Percentiles rank a stretch among this genome's conserved stretches.
These are phyloP conservation scores for Oxyteleia sp. DNA, from an alignment of 2,888 invertebrate genomes.

Conservation along the genomic window DNA sequence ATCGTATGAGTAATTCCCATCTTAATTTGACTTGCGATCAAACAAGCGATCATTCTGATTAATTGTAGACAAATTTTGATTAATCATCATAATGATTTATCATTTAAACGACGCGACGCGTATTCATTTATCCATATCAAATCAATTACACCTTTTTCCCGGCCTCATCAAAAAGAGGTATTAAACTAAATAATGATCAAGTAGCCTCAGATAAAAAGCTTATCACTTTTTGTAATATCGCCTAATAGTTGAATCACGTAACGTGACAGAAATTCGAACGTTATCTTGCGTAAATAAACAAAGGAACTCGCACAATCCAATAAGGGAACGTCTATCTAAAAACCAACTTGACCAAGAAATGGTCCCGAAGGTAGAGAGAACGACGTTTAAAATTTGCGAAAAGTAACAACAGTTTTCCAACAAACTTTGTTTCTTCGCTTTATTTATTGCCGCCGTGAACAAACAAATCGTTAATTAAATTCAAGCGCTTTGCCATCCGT, in stretches of 20 bases:
- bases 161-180: constrained; percentile 19
- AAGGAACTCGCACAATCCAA: no score
- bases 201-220: constrained; percentile 11
- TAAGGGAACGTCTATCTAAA: no score
- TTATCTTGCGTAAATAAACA: background rate
- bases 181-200: constrained; percentile 27
- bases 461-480: constrained; percentile 20
- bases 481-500: background rate
- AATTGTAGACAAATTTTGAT: constrained; percentile 45
- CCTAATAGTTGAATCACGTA: constrained; percentile 1
- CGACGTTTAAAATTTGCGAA: no score
- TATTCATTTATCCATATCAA: constrained; percentile 37
- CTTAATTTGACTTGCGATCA: constrained; percentile 9
- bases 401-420: background rate
- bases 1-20: constrained; percentile 19
- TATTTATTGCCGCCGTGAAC: background rate
- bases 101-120: constrained; percentile 16
- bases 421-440: constrained; percentile 12
- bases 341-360: no score
- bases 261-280: no score
- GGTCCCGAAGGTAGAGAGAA: no score
- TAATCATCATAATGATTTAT: constrained; percentile 35
- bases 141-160: constrained; percentile 46
- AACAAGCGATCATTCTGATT: constrained; percentile 41
- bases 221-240: constrained; percentile 7